Base-by-base conservation (phyloP, 2,797 vertebrate species). In the Pachyuromys duprasi region DNA sequence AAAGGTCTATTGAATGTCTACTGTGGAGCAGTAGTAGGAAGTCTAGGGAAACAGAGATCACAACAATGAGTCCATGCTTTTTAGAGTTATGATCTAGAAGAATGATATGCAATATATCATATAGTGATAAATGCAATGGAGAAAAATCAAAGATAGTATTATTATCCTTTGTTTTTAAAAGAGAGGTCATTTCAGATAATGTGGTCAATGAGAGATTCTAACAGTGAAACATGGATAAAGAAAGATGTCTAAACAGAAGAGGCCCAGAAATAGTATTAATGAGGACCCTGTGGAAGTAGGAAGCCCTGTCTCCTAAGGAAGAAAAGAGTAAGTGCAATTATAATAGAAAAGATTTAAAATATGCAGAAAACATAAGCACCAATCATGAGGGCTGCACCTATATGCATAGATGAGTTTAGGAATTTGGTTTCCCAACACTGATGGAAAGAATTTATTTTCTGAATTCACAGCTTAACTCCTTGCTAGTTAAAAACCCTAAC, bases 361-460 rank as follows among this genome's bases (percentile, higher is more conserved):
- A 18, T 39, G 1, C 39, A 63, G 24, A 28, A 57, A 53, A 80
- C 4, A 8, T 2, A 28, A 55, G 26, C 8, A 4, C 49, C 55
- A 39, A 0, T 12, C 6, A 3, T 0, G 3, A 60, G 13, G 9
- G 8, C 0, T 15, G 0, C 13, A 0, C 18, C 22, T 7, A 9
- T 4, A 6, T n/a, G 42, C 18, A 2, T 39, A 17, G 53, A 39
- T 69, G 26, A 11, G 24, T 90, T 86, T 86, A 55, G 5, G 17
- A 70, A 67, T 57, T 57, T 15, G 42, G 83, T 69, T 93, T 79
- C 12, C 3, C 92, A 92, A 90, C n/a, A 79, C 9, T 20, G 14
- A 4, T 53, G 39, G 69, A 31, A 95, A 82, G 20, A 70, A 74
- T 36, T 75, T 39, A 31, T 53, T 92, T 95, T 90, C 60, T 65